These are phyloP conservation scores for Hozukius guyotensis DNA, from an alignment of 2,797 vertebrate genomes.

Conservation along the genomic window DNA sequence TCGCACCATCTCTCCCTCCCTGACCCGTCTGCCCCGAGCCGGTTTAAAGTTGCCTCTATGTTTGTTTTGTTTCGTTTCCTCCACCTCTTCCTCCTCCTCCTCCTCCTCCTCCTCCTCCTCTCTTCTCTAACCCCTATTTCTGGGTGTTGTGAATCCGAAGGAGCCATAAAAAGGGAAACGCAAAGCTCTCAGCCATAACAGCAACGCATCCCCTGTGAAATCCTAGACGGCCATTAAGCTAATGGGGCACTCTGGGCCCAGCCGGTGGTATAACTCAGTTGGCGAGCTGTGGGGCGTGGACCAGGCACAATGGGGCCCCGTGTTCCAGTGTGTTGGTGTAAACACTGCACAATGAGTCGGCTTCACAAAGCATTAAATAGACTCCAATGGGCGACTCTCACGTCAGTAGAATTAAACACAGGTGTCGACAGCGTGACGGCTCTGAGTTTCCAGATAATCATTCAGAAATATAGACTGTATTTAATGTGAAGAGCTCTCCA, in stretches of 20 bases:
- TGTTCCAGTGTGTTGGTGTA: slow-evolving; percentile 79
- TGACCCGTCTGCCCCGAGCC: slow-evolving; percentile 25
- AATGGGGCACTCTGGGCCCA: slow-evolving; percentile 83
- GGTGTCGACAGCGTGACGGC: slow-evolving; percentile 60
- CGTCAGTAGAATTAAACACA: slow-evolving; percentile 73
- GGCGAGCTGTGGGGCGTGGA: slow-evolving; percentile 49
- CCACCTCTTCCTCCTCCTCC: slow-evolving; percentile 33
- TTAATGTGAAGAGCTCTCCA: neutral
- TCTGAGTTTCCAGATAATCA: slow-evolving; percentile 9
- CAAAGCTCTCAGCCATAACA: slow-evolving; percentile 85
- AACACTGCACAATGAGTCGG: slow-evolving; percentile 76
- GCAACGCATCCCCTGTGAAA: slow-evolving; percentile 84
- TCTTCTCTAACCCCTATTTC: slow-evolving; percentile 63
- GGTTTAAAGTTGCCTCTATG: slow-evolving; percentile 66
- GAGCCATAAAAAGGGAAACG: slow-evolving; percentile 83
- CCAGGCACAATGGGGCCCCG: slow-evolving; percentile 57
- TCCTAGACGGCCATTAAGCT: slow-evolving; percentile 86
- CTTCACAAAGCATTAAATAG: slow-evolving; percentile 77
- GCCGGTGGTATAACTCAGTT: slow-evolving; percentile 74
- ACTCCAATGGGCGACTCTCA: slow-evolving; percentile 71
- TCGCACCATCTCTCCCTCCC: slow-evolving; percentile 10
- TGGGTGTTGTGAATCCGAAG: slow-evolving; percentile 82
- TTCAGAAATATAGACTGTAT: slow-evolving; percentile 19
- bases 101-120: slow-evolving; percentile 23
- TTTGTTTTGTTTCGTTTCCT: slow-evolving; percentile 78